A percentile compares a stretch with the other conserved stretches of the same genome.
phyloP scores from a whole-genome alignment of 2,888 invertebrate genomes.

The Homarus gammarus region DNA sequence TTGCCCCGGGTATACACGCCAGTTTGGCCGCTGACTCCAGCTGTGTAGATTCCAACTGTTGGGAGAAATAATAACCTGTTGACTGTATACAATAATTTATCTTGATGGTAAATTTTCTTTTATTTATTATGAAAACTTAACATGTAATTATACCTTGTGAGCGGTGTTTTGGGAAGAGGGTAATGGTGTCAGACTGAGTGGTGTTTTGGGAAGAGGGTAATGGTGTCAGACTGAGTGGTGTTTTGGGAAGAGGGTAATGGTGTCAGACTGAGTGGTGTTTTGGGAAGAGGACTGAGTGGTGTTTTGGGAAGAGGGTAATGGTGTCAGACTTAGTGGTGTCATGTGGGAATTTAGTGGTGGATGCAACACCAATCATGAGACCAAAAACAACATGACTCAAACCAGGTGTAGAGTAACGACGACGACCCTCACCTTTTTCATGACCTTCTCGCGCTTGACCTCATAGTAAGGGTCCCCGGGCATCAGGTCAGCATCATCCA shows the following conservation, averaged over 20 bases:
- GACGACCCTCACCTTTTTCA: slow-evolving; percentile 35
- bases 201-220: neutral
- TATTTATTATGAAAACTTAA: too few relatives aligned
- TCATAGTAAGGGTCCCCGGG: slow-evolving; percentile 51
- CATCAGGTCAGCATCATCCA: neutral
- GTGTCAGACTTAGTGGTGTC: neutral
- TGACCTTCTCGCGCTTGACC: slow-evolving; percentile 14
- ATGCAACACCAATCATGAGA: too few relatives aligned
- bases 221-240: neutral
- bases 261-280: neutral
- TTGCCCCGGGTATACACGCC: neutral
- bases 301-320: neutral
- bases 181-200: neutral
- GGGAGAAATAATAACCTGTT: too few relatives aligned
- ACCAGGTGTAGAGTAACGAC: neutral
- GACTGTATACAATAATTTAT: too few relatives aligned
- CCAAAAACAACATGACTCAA: too few relatives aligned
- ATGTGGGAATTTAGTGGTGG: neutral
- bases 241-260: neutral
- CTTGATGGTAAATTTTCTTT: too few relatives aligned
- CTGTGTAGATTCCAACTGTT: slow-evolving; percentile 15
- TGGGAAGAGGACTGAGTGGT: too few relatives aligned
- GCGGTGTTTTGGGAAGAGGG: neutral
- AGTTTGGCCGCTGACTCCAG: neutral
- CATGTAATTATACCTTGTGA: too few relatives aligned